phyloP scores from a whole-genome alignment of 64 coral and sea anemone genomes.

The Stichodactyla mertensii region DNA sequence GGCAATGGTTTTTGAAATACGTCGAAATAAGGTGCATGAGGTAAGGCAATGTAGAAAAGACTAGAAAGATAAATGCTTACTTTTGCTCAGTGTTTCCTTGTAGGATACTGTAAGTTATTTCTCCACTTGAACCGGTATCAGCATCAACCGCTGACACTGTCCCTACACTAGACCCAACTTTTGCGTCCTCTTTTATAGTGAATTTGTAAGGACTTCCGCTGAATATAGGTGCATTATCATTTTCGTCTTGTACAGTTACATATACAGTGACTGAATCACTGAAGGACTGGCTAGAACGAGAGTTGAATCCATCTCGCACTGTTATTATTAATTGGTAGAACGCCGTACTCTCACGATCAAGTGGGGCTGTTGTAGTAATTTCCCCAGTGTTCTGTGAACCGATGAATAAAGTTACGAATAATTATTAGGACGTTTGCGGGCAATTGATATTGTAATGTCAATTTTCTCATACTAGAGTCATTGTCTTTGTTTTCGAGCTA shows the following conservation, averaged over 20 bases:
- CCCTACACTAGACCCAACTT: constrained; percentile 28
- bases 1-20: too few relatives aligned
- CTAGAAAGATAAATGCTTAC: constrained; percentile 10
- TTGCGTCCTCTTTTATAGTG: constrained; percentile 17
- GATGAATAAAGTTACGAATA: too few relatives aligned
- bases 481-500: too few relatives aligned
- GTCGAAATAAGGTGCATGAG: too few relatives aligned
- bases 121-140: constrained; percentile 60
- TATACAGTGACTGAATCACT: constrained; percentile 33
- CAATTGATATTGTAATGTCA: too few relatives aligned
- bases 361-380: constrained; percentile 54
- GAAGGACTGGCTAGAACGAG: background rate
- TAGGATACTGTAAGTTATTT: constrained; percentile 41
- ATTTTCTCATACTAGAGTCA: too few relatives aligned
- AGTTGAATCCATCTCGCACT: constrained; percentile 38
- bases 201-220: constrained; percentile 12
- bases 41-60: background rate
- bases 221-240: constrained; percentile 81
- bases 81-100: constrained; percentile 46
- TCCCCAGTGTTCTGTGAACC: constrained; percentile 47
- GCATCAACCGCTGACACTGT: constrained; percentile 50
- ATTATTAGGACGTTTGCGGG: too few relatives aligned
- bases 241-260: constrained; percentile 65
- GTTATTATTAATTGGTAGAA: constrained; percentile 65
- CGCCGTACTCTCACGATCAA: constrained; percentile 67